Conservation (phyloP, 1,140 invertebrate genomes). For the Euwallacea fornicatus region DNA sequence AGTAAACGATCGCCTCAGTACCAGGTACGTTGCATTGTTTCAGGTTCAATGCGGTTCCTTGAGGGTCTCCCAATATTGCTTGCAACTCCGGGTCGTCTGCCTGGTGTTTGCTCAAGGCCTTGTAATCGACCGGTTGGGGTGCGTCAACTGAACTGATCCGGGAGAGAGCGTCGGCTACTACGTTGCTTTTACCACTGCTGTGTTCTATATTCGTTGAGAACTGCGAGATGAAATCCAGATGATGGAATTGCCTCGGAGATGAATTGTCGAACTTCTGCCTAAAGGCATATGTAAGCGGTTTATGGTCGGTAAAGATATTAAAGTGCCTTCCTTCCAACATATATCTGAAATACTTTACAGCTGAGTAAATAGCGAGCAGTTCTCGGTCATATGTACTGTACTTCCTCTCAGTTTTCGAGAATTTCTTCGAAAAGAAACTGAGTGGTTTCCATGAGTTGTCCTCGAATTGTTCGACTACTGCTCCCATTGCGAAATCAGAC, state of each 20-base stretch:
- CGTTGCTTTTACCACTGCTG: background rate
- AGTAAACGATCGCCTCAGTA: too few relatives aligned
- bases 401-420: background rate
- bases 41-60: too few relatives aligned
- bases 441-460: background rate
- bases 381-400: conserved; percentile 28
- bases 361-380: background rate
- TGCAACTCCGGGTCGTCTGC: background rate
- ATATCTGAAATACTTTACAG: background rate
- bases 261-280: too few relatives aligned
- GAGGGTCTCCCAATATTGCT: too few relatives aligned
- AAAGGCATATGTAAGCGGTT: background rate
- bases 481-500: conserved; percentile 1
- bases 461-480: background rate
- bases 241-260: too few relatives aligned
- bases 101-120: background rate
- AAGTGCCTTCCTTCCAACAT: background rate
- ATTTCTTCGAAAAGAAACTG: background rate
- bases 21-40: too few relatives aligned
- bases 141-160: background rate
- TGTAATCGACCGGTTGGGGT: background rate
- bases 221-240: background rate
- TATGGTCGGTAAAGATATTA: background rate
- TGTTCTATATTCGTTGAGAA: background rate
- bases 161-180: background rate